A percentile compares a stretch with the other conserved stretches of the same genome.
These are phyloP conservation scores for Pangasius krempfi DNA, from an alignment of 2,797 vertebrate species.

Conservation along the genomic window DNA sequence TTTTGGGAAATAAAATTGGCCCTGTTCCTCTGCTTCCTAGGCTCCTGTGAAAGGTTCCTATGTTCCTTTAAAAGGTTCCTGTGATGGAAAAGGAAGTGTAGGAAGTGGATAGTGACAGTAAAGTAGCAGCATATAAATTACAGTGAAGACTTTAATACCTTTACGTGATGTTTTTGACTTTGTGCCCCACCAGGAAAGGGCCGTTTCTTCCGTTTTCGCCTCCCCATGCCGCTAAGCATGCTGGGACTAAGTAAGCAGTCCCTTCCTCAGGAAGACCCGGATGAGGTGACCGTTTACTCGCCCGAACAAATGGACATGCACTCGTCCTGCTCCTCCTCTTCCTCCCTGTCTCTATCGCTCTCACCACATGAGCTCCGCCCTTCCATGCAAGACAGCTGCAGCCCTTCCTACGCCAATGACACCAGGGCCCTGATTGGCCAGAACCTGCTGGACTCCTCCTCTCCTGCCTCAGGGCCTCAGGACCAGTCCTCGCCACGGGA, in stretches of 20 bases:
- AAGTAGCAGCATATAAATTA: neutral
- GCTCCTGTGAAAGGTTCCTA: neutral
- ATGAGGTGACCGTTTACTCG: constrained; percentile 88
- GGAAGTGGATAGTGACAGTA: too few relatives aligned
- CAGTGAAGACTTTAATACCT: neutral
- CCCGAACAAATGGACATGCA: constrained; percentile 79
- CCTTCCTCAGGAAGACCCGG: constrained; percentile 93
- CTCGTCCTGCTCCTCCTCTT: constrained; percentile 60
- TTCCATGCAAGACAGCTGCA: constrained; percentile 89
- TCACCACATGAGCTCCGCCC: constrained; percentile 89
- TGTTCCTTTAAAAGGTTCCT: neutral
- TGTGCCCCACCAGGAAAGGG: constrained; percentile 71
- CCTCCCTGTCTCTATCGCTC: constrained; percentile 80
- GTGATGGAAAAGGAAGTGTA: neutral
- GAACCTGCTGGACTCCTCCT: constrained; percentile 81
- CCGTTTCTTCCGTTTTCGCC: constrained; percentile 89
- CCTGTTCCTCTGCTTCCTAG: neutral
- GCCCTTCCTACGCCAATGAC: constrained; percentile 91
- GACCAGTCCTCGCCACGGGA: constrained; percentile 94
- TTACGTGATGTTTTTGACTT: neutral
- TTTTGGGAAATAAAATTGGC: neutral
- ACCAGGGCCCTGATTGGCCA: constrained; percentile 91
- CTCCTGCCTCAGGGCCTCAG: constrained; percentile 90
- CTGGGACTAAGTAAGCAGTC: constrained; percentile 92
- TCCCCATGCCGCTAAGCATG: constrained; percentile 84